Percentiles rank a stretch among this genome's conserved stretches.
phyloP scores from a whole-genome alignment of 2,888 invertebrate species.

The Blastobasis lacticolella region DNA sequence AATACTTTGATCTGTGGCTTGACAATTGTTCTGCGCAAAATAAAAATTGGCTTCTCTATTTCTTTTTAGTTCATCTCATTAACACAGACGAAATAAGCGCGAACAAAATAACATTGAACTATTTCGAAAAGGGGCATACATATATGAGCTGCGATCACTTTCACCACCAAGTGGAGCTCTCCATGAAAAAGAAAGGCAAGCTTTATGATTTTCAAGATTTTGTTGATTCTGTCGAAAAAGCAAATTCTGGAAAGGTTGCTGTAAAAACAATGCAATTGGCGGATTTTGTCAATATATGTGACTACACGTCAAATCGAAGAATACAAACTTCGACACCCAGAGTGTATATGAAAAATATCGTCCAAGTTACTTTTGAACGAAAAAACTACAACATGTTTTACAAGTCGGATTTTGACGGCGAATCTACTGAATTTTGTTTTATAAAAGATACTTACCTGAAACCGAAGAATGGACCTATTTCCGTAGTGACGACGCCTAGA shows the following conservation, averaged over 20 bases:
- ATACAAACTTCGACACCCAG: slow-evolving; percentile 18
- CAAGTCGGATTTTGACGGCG: too few relatives aligned
- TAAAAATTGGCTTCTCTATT: too few relatives aligned
- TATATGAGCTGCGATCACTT: background rate
- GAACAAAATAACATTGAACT: slow-evolving; percentile 14
- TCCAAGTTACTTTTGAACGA: too few relatives aligned
- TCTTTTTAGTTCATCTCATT: too few relatives aligned
- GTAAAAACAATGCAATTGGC: slow-evolving; percentile 10
- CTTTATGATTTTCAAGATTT: slow-evolving; percentile 18
- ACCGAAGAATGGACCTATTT: too few relatives aligned
- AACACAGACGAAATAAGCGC: too few relatives aligned
- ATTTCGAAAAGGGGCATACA: slow-evolving; percentile 20
- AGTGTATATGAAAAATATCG: slow-evolving; percentile 16
- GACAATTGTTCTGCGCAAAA: too few relatives aligned
- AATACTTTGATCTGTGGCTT: too few relatives aligned
- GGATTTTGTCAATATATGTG: slow-evolving; percentile 15
- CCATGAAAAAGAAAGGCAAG: slow-evolving; percentile 16
- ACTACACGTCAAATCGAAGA: slow-evolving; percentile 17
- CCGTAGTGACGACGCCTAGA: too few relatives aligned
- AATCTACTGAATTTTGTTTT: too few relatives aligned
- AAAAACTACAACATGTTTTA: too few relatives aligned
- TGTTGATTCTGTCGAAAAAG: slow-evolving; percentile 13
- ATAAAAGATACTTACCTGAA: too few relatives aligned
- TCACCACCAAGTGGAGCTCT: slow-evolving; percentile 2
- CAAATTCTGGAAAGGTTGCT: slow-evolving; percentile 12